phyloP scores from a whole-genome alignment of 2,797 vertebrate species.

The Ateles fusciceps region DNA sequence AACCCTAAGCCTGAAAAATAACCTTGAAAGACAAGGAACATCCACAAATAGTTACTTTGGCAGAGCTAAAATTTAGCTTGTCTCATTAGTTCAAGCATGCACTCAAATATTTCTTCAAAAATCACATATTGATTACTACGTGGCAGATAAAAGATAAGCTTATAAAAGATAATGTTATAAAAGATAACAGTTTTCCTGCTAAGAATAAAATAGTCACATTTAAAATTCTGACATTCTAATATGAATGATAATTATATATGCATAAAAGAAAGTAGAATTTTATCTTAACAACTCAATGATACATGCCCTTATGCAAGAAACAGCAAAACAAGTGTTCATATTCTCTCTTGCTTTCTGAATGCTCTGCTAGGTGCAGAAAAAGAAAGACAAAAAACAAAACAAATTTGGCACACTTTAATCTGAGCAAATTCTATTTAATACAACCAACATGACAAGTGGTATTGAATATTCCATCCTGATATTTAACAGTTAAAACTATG shows the following conservation, averaged over 20 bases:
- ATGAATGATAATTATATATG: not conserved
- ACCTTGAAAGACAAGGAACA: not conserved
- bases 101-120: not conserved
- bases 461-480: not conserved
- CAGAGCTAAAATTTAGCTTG: not conserved
- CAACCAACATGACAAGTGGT: not conserved
- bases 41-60: not conserved
- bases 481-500: slow-evolving; percentile 29
- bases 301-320: not conserved
- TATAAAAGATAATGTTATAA: not conserved
- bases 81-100: not conserved
- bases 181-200: not conserved
- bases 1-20: slow-evolving; percentile 9
- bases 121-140: not conserved
- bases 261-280: not conserved
- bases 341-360: not conserved
- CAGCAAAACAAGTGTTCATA: not conserved
- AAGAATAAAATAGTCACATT: not conserved
- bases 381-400: not conserved
- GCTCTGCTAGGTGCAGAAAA: not conserved
- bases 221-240: not conserved
- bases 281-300: not conserved
- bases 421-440: slow-evolving; percentile 24
- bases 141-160: not conserved
- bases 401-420: not conserved